phyloP scores from a whole-genome alignment of 2,113 vertebrate genomes.

The Dicrurus megarhynchus region DNA sequence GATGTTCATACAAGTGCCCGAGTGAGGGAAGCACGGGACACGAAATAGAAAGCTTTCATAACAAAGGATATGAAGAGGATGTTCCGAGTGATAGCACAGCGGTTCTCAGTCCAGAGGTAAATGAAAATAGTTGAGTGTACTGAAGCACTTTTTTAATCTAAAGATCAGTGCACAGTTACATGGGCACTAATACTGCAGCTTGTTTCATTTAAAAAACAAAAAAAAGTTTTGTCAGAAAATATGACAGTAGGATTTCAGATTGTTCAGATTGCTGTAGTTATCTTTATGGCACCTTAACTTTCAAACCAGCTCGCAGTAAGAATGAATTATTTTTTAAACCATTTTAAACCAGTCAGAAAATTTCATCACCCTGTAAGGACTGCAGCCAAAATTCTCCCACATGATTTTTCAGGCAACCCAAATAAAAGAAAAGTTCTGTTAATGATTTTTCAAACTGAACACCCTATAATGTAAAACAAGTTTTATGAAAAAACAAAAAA shows the following conservation, averaged over 20 bases:
- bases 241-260: background rate
- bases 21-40: slow-evolving; percentile 88
- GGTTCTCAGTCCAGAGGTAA: slow-evolving; percentile 94
- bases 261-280: background rate
- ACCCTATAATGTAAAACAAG: background rate
- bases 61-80: slow-evolving; percentile 95
- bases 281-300: background rate
- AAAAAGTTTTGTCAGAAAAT: background rate
- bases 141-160: background rate
- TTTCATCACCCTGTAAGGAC: background rate
- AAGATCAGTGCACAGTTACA: background rate
- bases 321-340: background rate
- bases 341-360: background rate
- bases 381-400: background rate
- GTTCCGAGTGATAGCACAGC: slow-evolving; percentile 96
- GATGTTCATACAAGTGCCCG: slow-evolving; percentile 89
- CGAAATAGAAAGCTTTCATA: slow-evolving; percentile 88
- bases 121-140: background rate
- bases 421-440: background rate
- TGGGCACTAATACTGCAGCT: background rate
- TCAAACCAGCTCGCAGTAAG: background rate
- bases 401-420: background rate
- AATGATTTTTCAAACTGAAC: background rate
- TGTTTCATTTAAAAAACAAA: background rate
- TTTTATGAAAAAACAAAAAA: background rate